These are phyloP conservation scores for Chalcis sispes DNA, from an alignment of 2,888 invertebrate species.

Conservation along the genomic window DNA sequence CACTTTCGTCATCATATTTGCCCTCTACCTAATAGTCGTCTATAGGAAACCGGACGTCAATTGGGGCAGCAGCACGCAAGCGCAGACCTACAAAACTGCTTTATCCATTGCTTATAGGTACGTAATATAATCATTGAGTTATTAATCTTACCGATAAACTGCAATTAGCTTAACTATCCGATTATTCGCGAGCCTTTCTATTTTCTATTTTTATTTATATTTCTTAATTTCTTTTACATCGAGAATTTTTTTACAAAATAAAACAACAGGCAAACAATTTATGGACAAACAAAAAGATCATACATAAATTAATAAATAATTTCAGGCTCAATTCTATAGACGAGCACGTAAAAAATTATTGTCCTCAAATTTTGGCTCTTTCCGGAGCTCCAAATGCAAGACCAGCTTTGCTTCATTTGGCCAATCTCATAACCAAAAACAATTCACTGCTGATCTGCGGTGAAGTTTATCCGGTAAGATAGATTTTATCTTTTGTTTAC, in stretches of 20 bases:
- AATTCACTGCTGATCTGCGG: conserved; percentile 94
- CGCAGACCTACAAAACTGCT: conserved; percentile 96
- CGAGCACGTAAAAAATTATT: conserved; percentile 98
- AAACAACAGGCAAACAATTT: too few relatives aligned
- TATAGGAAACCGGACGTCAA: conserved; percentile 97
- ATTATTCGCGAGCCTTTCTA: background rate
- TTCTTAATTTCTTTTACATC: background rate
- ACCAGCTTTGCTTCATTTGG: conserved; percentile 94
- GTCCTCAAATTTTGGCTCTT: conserved; percentile 93
- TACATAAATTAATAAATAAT: conserved; percentile 13
- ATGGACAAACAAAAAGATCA: too few relatives aligned
- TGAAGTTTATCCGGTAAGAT: conserved; percentile 86
- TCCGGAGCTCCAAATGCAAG: conserved; percentile 89
- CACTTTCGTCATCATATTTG: conserved; percentile 91
- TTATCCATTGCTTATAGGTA: conserved; percentile 85
- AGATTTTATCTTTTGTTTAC: conserved; percentile 28
- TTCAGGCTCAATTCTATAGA: conserved; percentile 85
- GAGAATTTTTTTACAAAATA: background rate
- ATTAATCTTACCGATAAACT: conserved; percentile 3
- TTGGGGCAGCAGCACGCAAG: conserved; percentile 98
- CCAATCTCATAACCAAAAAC: conserved; percentile 92
- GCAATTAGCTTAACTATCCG: conserved; percentile 3
- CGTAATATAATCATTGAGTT: background rate
- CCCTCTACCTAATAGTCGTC: conserved; percentile 93
- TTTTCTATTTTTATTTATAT: background rate